A percentile compares a stretch with the other conserved stretches of the same genome.
Conservation (phyloP, 2,888 invertebrate species). For the Ectropis crepuscularia region DNA sequence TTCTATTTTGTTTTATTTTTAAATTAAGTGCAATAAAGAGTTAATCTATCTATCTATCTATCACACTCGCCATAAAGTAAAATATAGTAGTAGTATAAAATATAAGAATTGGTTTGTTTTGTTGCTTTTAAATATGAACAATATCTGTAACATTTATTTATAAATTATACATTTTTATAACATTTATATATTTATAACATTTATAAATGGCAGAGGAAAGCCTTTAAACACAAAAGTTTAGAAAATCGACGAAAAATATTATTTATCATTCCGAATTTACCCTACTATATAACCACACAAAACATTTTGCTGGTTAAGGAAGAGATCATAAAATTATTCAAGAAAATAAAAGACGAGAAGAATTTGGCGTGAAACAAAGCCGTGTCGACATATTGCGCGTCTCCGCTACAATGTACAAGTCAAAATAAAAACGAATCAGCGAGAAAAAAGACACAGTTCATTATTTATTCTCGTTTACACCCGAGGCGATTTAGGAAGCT, state of each 20-base stretch:
- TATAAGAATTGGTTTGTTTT: too few relatives aligned
- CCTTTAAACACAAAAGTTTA: too few relatives aligned
- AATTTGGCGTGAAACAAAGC: slow-evolving; percentile 53
- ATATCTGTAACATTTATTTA: too few relatives aligned
- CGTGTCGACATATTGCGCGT: slow-evolving; percentile 55
- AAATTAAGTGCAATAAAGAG: too few relatives aligned
- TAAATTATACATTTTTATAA: too few relatives aligned
- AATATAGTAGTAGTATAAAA: too few relatives aligned
- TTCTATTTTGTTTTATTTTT: too few relatives aligned
- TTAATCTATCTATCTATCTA: too few relatives aligned
- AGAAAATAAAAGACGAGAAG: slow-evolving; percentile 51
- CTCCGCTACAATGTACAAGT: slow-evolving; percentile 51
- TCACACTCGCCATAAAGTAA: too few relatives aligned
- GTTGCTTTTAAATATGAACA: too few relatives aligned
- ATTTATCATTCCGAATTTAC: background rate
- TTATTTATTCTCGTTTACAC: slow-evolving; percentile 51
- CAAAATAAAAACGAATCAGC: slow-evolving; percentile 55
- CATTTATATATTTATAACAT: too few relatives aligned
- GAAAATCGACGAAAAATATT: background rate
- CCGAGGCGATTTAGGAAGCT: slow-evolving; percentile 55
- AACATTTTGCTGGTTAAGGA: slow-evolving; percentile 28
- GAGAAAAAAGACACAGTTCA: slow-evolving; percentile 53
- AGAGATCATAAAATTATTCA: slow-evolving; percentile 54
- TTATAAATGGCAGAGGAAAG: too few relatives aligned
- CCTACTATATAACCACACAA: background rate